These are phyloP conservation scores for Piprites chloris DNA, from an alignment of 2,113 vertebrate genomes.

Conservation along the genomic window DNA sequence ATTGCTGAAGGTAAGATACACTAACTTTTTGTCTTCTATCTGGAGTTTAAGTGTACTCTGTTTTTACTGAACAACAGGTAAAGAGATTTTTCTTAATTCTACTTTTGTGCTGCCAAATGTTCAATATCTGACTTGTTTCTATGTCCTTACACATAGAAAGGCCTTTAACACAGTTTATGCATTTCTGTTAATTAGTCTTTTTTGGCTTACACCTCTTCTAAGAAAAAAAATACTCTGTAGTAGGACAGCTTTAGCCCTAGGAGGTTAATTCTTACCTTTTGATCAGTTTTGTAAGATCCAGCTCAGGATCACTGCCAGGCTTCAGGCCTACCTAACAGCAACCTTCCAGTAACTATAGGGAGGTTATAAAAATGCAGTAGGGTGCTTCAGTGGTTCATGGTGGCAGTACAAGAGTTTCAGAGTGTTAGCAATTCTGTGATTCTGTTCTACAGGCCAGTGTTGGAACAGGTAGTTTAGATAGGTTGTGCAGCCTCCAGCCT, in stretches of 20 bases:
- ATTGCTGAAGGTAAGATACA: constrained; percentile 88
- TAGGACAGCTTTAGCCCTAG: neutral
- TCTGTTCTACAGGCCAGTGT: neutral
- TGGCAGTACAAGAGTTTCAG: neutral
- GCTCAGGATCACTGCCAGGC: neutral
- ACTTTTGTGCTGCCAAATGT: neutral
- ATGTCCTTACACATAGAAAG: neutral
- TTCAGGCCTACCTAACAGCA: neutral
- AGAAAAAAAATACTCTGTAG: neutral
- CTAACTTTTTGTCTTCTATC: neutral
- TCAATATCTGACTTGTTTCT: neutral
- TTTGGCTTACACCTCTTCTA: neutral
- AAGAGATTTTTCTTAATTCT: neutral
- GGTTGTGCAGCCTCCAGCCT: neutral
- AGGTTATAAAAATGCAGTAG: neutral
- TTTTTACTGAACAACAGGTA: neutral
- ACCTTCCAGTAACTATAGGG: neutral
- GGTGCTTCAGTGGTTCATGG: neutral
- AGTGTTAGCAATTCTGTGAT: neutral
- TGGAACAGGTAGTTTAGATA: neutral
- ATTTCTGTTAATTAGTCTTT: neutral
- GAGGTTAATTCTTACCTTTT: neutral
- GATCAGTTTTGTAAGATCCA: neutral
- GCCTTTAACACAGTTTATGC: neutral
- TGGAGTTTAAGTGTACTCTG: neutral